These are phyloP conservation scores for Epicampocera succincta DNA, from an alignment of 2,888 invertebrate species.

Conservation along the genomic window DNA sequence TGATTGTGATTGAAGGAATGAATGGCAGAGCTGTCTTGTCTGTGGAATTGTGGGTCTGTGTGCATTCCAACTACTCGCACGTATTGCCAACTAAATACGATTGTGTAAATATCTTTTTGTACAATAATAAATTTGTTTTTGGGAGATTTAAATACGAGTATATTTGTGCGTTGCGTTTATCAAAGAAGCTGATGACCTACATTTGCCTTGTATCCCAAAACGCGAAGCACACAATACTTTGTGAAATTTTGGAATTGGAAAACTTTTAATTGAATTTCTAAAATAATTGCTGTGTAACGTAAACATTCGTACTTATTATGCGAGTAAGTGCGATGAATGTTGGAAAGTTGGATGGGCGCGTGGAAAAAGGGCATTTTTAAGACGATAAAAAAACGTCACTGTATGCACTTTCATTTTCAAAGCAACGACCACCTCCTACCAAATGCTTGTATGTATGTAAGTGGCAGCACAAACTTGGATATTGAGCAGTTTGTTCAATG, in stretches of 20 bases:
- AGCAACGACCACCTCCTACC: conserved; percentile 13
- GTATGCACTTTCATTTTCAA: conserved; percentile 25
- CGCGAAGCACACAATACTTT: no score
- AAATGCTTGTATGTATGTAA: conserved; percentile 10
- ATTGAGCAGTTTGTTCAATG: conserved; percentile 21
- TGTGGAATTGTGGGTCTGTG: conserved; percentile 9
- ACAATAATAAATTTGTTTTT: conserved; percentile 31
- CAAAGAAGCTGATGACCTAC: conserved; percentile 52
- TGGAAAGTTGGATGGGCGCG: conserved; percentile 39
- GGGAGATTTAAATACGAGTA: conserved; percentile 37
- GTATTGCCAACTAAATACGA: no score
- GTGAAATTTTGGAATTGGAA: conserved; percentile 31
- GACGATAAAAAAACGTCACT: not conserved
- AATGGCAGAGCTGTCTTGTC: conserved; percentile 24
- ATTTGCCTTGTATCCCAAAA: conserved; percentile 27
- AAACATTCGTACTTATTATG: conserved; percentile 4
- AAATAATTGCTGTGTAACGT: conserved; percentile 19
- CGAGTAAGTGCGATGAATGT: no score
- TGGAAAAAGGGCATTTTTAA: conserved; percentile 37
- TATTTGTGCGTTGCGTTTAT: conserved; percentile 23
- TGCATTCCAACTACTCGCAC: no score
- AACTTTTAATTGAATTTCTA: conserved; percentile 52
- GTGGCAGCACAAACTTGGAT: not conserved
- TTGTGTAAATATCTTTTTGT: no score
- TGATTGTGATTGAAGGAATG: no score